Evolutionary conservation across 2,113 vertebrate genomes (phyloP).

Genomic region (Anas platyrhynchos): DNA sequence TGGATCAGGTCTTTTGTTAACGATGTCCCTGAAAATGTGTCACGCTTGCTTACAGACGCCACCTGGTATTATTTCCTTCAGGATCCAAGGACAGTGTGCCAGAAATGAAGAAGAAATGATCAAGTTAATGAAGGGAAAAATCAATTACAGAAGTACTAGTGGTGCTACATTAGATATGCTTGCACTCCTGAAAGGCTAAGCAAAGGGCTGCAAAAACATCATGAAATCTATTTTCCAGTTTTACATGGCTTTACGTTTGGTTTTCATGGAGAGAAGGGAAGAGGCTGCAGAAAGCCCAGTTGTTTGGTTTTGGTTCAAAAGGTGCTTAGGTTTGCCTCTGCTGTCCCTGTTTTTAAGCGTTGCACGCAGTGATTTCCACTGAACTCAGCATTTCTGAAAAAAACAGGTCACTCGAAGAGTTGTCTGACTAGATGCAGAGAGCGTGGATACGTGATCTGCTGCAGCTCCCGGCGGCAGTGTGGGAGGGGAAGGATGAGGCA

Average conservation of each 20-base stretch:
- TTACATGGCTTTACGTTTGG: neutral
- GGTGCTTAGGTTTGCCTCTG: neutral
- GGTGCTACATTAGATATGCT: neutral
- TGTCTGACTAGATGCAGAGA: neutral
- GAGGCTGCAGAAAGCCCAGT: neutral
- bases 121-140: neutral
- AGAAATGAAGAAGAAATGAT: neutral
- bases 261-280: neutral
- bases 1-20: constrained; percentile 13
- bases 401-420: neutral
- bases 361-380: neutral
- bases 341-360: neutral
- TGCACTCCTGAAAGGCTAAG: neutral
- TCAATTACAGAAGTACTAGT: neutral
- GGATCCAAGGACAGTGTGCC: neutral
- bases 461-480: fast-evolving
- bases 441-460: neutral
- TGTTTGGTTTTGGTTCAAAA: neutral
- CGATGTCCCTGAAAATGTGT: neutral
- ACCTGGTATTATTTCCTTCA: neutral
- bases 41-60: neutral
- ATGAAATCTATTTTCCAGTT: neutral
- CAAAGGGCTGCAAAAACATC: neutral
- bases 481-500: neutral
- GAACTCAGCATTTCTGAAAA: neutral